Base-by-base conservation (phyloP, 2,797 vertebrate genomes). In the Sebastes vulpes region DNA sequence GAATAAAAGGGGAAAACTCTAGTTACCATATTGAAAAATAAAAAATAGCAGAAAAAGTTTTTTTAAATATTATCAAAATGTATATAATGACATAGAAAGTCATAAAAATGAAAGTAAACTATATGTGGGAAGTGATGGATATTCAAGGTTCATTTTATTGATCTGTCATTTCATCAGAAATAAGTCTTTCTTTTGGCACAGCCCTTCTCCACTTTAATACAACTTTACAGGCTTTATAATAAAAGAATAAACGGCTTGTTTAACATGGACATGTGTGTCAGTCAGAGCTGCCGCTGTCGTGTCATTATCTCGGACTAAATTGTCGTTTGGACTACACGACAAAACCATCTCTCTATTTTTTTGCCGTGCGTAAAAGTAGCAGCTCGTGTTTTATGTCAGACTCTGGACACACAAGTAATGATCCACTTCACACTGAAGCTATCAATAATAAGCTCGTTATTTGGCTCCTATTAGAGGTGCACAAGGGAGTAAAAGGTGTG, bases 341-440 rank as follows among this genome's bases (percentile, higher is more conserved):
- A 74, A 25, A 72, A 72, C 50, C 50, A 14, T 56, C 31, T 64
- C 52, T 79, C 25, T 3, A 0, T n/a, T 6, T 35, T 32, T 65
- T 38, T 5, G 38, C 72, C 29, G 75, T 46, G 89, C 75, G 79
- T 83, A 71, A 83, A 88, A 83, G 65, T 56, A n/a, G 1, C 58
- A 53, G 61, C 50, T 21, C 2, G 61, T 42, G 50, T 53, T 50
- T 48, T 58, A 16, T 6, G 31, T 32, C 52, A 3, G 48, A 14
- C 46, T 60, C 5, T 52, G 48, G 31, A 52, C 65, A 23, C 11
- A 61, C 0, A 2, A 57, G 26, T 1, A 26, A 10, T 3, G 48
- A 66, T 50, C 50, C 69, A 48, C 72, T 65, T 32, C 21, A 42
- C 32, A 20, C 54, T 32, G 0, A 1, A 21, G 1, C 23, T 5